Evolutionary conservation across 2,888 invertebrate genomes (phyloP).

Genomic region (Crematogaster levior): DNA sequence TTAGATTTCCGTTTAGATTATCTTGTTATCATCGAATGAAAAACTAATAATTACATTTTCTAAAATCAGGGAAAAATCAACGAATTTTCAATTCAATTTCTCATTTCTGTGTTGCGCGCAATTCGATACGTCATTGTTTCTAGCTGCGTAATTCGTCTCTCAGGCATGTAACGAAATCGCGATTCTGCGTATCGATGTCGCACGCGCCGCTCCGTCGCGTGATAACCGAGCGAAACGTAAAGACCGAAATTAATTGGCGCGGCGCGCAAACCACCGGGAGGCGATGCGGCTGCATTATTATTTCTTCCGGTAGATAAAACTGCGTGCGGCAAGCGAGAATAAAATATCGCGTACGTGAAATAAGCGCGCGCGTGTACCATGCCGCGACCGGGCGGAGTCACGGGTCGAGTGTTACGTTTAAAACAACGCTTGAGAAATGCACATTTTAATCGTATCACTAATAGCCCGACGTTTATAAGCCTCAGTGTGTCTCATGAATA

Average conservation of each 20-base stretch:
- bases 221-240: slow-evolving; percentile 63
- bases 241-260: slow-evolving; percentile 68
- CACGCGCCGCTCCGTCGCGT: slow-evolving; percentile 36
- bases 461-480: slow-evolving; percentile 82
- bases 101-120: neutral
- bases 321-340: slow-evolving; percentile 50
- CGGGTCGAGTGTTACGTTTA: slow-evolving; percentile 74
- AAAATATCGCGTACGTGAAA: slow-evolving; percentile 65
- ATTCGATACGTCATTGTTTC: slow-evolving; percentile 16
- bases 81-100: too few relatives aligned
- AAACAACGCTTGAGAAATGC: slow-evolving; percentile 81
- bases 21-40: neutral
- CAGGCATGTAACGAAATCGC: slow-evolving; percentile 30
- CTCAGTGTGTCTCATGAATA: slow-evolving; percentile 82
- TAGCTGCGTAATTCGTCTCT: neutral
- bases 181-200: slow-evolving; percentile 35
- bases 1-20: neutral
- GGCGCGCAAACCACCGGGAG: slow-evolving; percentile 53
- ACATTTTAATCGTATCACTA: slow-evolving; percentile 83
- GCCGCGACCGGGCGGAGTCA: slow-evolving; percentile 63
- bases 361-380: slow-evolving; percentile 58
- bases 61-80: too few relatives aligned
- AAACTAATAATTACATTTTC: too few relatives aligned
- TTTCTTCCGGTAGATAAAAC: slow-evolving; percentile 73
- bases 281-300: slow-evolving; percentile 68